phyloP scores from a whole-genome alignment of 2,113 vertebrate genomes.

The Mesocricetus auratus region DNA sequence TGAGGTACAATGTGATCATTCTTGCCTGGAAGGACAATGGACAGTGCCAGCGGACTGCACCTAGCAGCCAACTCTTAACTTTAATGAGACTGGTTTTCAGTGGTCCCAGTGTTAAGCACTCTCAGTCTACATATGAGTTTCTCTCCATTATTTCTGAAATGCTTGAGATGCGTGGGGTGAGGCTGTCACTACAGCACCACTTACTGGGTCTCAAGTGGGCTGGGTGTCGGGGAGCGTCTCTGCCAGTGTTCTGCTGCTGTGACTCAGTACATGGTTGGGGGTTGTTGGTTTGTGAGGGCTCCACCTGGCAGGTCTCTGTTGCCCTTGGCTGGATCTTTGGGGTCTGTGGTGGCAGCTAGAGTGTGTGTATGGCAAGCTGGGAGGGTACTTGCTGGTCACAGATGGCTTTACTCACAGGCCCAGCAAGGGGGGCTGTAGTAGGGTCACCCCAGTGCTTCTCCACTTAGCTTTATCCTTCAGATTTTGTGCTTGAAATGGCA shows the following conservation, averaged over 20 bases:
- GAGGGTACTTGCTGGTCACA: not conserved
- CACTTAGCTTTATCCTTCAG: not conserved
- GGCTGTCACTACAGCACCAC: not conserved
- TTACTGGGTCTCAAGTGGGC: fast-evolving
- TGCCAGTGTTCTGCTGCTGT: no score
- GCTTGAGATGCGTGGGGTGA: not conserved
- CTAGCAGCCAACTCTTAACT: not conserved
- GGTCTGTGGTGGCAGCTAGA: not conserved
- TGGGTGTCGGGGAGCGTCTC: not conserved
- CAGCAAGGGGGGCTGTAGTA: not conserved
- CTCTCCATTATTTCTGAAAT: not conserved
- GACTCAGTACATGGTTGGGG: fast-evolving
- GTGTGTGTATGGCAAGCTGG: not conserved
- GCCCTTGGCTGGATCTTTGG: not conserved
- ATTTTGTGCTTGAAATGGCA: not conserved
- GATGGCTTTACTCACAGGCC: not conserved
- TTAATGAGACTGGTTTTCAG: not conserved
- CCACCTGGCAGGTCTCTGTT: not conserved
- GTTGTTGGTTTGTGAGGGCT: not conserved
- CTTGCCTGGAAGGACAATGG: not conserved
- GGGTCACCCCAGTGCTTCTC: not conserved
- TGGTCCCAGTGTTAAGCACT: not conserved
- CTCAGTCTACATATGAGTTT: not conserved
- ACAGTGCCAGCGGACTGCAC: not conserved
- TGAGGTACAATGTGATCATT: not conserved